A percentile compares a stretch with the other conserved stretches of the same genome.
Evolutionary conservation across 1,140 invertebrate species (phyloP).

Genomic region (Diachasmimorpha longicaudata): DNA sequence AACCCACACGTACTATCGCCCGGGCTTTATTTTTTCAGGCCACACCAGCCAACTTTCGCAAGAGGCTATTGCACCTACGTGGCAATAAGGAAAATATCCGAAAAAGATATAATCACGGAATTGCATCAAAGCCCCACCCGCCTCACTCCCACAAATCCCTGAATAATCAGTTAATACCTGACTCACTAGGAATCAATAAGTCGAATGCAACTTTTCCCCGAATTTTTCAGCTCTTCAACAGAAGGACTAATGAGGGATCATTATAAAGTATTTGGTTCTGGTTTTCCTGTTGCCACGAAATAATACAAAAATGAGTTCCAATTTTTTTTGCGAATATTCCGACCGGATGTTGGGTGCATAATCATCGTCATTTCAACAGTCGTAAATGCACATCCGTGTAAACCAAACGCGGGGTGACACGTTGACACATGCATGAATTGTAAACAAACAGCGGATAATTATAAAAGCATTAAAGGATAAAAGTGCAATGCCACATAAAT

Average conservation of each 20-base stretch:
- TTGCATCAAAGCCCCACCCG: background rate
- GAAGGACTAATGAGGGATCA: too few relatives aligned
- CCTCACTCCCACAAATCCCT: background rate
- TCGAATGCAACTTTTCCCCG: too few relatives aligned
- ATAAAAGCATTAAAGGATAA: background rate
- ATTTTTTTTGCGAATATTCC: background rate
- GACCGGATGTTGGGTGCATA: background rate
- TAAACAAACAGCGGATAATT: constrained; percentile 4
- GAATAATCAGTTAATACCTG: background rate
- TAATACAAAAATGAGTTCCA: background rate
- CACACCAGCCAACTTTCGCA: constrained; percentile 54
- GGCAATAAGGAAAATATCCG: constrained; percentile 20
- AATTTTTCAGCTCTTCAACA: too few relatives aligned
- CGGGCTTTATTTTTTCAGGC: constrained; percentile 57
- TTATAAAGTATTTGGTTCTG: too few relatives aligned
- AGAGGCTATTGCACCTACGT: constrained; percentile 46
- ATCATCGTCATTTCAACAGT: background rate
- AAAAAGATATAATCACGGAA: constrained; percentile 29
- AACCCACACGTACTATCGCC: constrained; percentile 45
- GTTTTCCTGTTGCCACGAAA: too few relatives aligned
- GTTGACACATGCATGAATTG: background rate
- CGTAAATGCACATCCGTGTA: constrained; percentile 9
- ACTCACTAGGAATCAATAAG: too few relatives aligned
- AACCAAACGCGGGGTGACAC: background rate
- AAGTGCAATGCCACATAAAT: background rate